Conservation (phyloP, 2,797 vertebrate species). For the Lepidocolaptes lacrymiger region DNA sequence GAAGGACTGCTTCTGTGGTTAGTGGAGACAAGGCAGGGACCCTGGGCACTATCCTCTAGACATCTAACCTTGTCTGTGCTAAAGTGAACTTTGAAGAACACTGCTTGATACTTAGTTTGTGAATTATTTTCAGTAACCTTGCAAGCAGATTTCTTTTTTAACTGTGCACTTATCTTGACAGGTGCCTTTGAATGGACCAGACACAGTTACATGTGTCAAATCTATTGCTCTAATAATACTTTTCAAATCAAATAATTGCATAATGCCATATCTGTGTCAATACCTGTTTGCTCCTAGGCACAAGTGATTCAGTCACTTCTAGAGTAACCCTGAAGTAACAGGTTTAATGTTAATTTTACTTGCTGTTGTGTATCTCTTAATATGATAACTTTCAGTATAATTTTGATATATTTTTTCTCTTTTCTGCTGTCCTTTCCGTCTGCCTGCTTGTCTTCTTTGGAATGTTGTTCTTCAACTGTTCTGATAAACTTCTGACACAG, state of each 20-base stretch:
- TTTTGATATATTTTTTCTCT: background rate
- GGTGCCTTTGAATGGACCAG: background rate
- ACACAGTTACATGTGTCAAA: background rate
- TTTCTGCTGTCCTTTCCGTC: background rate
- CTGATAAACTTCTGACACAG: constrained; percentile 42
- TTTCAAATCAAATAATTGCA: background rate
- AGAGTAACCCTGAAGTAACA: background rate
- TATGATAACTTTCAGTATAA: background rate
- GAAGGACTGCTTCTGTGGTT: background rate
- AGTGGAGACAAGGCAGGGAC: background rate
- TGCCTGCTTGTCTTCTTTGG: constrained; percentile 12
- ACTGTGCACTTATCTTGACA: background rate
- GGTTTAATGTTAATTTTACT: background rate
- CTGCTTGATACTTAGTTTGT: background rate
- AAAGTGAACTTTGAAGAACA: background rate
- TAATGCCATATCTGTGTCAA: background rate
- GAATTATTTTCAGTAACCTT: background rate
- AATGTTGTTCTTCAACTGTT: constrained; percentile 28
- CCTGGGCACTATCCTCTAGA: background rate
- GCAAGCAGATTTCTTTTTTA: background rate
- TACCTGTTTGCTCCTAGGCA: background rate
- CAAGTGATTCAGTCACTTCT: background rate
- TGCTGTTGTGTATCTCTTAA: background rate
- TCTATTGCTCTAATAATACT: background rate
- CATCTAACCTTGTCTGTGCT: background rate